A percentile compares a stretch with the other conserved stretches of the same genome.
phyloP scores from a whole-genome alignment of 2,113 vertebrate species.

The Epinephelus lanceolatus region DNA sequence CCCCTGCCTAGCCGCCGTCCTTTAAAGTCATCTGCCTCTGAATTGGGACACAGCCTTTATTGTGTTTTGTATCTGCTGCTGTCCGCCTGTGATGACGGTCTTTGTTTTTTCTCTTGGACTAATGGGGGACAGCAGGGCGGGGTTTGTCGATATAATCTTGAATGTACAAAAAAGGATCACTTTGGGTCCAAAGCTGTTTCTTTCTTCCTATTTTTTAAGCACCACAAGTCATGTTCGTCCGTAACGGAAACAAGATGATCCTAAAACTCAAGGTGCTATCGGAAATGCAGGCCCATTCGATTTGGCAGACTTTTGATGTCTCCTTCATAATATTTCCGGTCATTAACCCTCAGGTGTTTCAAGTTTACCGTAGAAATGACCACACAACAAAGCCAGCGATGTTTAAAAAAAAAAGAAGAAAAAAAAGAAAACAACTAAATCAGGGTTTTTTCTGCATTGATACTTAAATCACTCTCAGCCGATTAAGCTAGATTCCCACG shows the following conservation, averaged over 20 bases:
- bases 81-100: background rate
- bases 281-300: background rate
- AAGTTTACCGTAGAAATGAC: constrained; percentile 58
- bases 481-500: constrained; percentile 42
- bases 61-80: background rate
- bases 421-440: constrained; percentile 26
- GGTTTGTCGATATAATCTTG: constrained; percentile 44
- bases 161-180: constrained; percentile 60
- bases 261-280: constrained; percentile 35
- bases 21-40: background rate
- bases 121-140: constrained; percentile 1
- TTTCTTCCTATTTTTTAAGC: background rate
- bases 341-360: constrained; percentile 68
- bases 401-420: background rate
- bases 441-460: constrained; percentile 71
- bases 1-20: background rate
- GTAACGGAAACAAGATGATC: background rate
- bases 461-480: constrained; percentile 44
- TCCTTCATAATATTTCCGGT: constrained; percentile 16
- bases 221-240: background rate
- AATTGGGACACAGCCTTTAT: background rate
- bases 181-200: constrained; percentile 21
- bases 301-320: background rate
- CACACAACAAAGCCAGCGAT: constrained; percentile 66
- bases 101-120: background rate